Conservation (phyloP, 1,140 invertebrate species). For the Caenorhabditis tropicalis region DNA sequence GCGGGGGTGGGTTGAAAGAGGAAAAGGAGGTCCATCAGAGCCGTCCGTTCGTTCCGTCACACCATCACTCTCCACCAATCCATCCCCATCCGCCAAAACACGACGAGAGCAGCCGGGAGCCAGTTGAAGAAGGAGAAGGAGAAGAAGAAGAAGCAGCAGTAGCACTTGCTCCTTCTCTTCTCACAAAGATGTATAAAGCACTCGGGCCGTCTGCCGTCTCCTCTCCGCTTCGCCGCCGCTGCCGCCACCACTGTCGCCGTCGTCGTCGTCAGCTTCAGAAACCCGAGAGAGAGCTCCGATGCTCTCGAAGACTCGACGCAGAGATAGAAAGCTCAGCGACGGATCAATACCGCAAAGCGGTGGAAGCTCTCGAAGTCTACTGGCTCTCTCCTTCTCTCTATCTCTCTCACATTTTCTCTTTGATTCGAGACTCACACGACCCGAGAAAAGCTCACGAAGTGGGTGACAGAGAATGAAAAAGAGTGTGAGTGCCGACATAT, state of each 20-base stretch:
- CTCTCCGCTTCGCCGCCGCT: slow-evolving; percentile 18
- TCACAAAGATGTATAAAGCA: slow-evolving; percentile 19
- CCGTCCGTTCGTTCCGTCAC: slow-evolving; percentile 27
- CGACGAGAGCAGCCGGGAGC: neutral
- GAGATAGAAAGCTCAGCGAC: slow-evolving; percentile 14
- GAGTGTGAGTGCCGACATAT: neutral
- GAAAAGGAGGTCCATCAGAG: neutral
- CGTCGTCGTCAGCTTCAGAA: neutral
- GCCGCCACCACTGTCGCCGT: neutral
- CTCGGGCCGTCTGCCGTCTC: slow-evolving; percentile 13
- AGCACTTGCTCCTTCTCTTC: slow-evolving; percentile 9
- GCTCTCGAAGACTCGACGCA: slow-evolving; percentile 22
- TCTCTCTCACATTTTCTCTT: neutral
- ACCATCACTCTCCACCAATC: slow-evolving; percentile 44
- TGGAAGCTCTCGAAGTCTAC: neutral
- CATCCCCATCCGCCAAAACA: slow-evolving; percentile 38
- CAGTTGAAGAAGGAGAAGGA: too few relatives aligned
- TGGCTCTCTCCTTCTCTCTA: slow-evolving; percentile 18
- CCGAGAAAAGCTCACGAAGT: slow-evolving; percentile 36
- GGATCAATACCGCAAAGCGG: slow-evolving; percentile 37
- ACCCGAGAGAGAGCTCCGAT: slow-evolving; percentile 5
- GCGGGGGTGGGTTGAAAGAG: neutral
- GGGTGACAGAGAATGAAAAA: neutral
- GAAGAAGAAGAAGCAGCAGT: neutral
- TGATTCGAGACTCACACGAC: slow-evolving; percentile 21